These are phyloP conservation scores for Isotomurus palustris DNA, from an alignment of 2,888 invertebrate species.

Conservation along the genomic window DNA sequence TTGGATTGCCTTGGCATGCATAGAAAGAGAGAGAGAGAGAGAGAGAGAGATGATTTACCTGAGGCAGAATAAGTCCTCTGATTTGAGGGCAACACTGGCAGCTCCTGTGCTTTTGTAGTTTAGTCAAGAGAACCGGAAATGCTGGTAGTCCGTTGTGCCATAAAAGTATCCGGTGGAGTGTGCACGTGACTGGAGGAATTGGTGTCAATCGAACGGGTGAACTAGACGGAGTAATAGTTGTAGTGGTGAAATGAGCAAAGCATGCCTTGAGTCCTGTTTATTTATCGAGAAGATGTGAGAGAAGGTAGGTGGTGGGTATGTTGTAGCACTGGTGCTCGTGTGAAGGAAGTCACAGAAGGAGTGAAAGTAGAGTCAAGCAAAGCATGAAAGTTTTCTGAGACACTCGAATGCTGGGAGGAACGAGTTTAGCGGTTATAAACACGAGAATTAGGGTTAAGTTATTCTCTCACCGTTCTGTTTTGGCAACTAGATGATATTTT, in stretches of 20 bases:
- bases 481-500: conserved; percentile 3
- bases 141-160: conserved; percentile 3
- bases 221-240: background rate
- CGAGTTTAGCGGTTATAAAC: background rate
- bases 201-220: background rate
- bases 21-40: too few relatives aligned
- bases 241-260: too few relatives aligned
- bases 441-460: background rate
- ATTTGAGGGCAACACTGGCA: too few relatives aligned
- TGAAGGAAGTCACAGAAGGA: background rate
- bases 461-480: conserved; percentile 1
- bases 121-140: background rate
- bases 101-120: too few relatives aligned
- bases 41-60: too few relatives aligned
- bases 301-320: conserved; percentile 1
- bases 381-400: too few relatives aligned
- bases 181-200: background rate
- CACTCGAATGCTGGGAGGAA: background rate
- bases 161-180: background rate
- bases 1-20: too few relatives aligned
- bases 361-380: too few relatives aligned
- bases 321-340: background rate
- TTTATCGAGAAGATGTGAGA: background rate
- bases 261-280: background rate
- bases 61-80: too few relatives aligned